Conservation (phyloP, 2,888 invertebrate genomes). For the Brenthis hecate region DNA sequence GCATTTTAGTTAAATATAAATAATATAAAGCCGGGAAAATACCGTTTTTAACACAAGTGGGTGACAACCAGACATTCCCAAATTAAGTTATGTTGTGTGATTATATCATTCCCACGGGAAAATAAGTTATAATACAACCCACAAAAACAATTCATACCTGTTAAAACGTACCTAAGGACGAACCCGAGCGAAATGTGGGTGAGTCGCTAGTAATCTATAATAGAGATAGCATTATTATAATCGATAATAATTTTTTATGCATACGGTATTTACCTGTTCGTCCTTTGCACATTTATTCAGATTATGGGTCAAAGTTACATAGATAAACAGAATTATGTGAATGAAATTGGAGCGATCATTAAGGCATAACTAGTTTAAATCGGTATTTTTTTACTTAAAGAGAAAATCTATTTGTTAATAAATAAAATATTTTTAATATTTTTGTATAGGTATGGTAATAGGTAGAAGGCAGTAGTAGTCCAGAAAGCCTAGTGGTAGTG, state of each 20-base stretch:
- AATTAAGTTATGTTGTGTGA: too few relatives aligned
- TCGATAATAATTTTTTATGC: slow-evolving; percentile 35
- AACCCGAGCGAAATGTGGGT: too few relatives aligned
- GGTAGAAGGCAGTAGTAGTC: neutral
- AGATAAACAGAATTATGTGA: slow-evolving; percentile 57
- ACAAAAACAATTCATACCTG: too few relatives aligned
- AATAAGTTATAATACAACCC: too few relatives aligned
- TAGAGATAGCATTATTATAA: neutral
- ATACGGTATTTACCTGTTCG: slow-evolving; percentile 46
- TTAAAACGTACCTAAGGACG: too few relatives aligned
- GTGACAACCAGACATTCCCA: too few relatives aligned
- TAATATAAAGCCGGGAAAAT: too few relatives aligned
- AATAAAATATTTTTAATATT: neutral
- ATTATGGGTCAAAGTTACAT: slow-evolving; percentile 76
- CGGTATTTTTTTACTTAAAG: slow-evolving; percentile 37
- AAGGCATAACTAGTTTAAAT: slow-evolving; percentile 45
- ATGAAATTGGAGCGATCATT: slow-evolving; percentile 50
- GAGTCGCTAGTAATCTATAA: too few relatives aligned
- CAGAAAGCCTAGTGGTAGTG: neutral
- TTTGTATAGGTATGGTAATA: neutral
- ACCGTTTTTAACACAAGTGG: too few relatives aligned
- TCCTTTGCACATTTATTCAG: slow-evolving; percentile 56
- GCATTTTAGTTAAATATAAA: too few relatives aligned
- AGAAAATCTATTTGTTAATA: neutral
- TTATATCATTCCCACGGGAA: too few relatives aligned